phyloP scores from a whole-genome alignment of 2,113 vertebrate genomes.

The Chrysochloris asiatica region DNA sequence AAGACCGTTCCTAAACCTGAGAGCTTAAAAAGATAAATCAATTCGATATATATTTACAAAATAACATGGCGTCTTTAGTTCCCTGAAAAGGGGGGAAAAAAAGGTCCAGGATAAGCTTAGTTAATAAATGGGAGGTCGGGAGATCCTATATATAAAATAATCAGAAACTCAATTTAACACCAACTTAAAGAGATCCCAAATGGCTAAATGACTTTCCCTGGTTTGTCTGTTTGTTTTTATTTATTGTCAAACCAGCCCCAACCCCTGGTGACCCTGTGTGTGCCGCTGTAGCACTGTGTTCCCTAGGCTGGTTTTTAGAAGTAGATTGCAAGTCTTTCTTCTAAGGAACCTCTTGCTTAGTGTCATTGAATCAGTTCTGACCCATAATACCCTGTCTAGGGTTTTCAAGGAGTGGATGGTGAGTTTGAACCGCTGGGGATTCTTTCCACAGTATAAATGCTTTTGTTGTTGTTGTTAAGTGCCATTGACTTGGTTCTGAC shows the following conservation, averaged over 20 bases:
- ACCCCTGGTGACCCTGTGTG: not conserved
- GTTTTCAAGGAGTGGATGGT: no score
- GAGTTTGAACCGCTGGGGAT: no score
- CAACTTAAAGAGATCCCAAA: conserved; percentile 10
- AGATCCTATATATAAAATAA: no score
- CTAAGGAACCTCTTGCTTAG: not conserved
- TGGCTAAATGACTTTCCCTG: not conserved
- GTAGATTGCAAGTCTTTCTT: not conserved
- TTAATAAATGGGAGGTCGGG: not conserved
- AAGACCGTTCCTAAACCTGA: not conserved
- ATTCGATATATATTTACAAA: not conserved
- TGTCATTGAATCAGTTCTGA: no score
- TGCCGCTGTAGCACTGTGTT: not conserved
- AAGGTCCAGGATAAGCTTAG: not conserved
- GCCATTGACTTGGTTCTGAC: no score
- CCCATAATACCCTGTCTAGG: no score
- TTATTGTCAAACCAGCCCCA: not conserved
- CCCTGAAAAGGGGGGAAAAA: not conserved
- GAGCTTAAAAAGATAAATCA: not conserved
- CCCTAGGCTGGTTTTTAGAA: not conserved
- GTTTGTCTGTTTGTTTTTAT: not conserved
- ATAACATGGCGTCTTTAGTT: not conserved
- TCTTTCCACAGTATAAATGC: no score
- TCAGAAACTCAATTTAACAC: not conserved
- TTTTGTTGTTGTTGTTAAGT: no score